A percentile compares a stretch with the other conserved stretches of the same genome.
Evolutionary conservation across 1,140 invertebrate species (phyloP).

Genomic region (Caenorhabditis brenneri): DNA sequence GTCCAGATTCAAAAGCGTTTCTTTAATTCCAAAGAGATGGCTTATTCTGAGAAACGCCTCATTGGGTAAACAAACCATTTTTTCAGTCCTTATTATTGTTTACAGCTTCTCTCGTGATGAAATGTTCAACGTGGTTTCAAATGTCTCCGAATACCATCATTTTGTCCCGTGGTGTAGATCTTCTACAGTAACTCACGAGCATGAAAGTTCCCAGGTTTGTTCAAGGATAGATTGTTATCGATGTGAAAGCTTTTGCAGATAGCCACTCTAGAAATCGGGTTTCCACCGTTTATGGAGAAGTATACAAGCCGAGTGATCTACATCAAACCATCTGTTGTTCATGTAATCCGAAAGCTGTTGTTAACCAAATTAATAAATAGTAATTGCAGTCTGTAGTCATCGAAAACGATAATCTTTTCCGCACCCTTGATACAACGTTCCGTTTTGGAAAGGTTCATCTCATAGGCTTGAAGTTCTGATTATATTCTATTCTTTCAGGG

Average conservation of each 20-base stretch:
- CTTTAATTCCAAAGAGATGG: constrained; percentile 13
- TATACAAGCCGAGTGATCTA: constrained; percentile 23
- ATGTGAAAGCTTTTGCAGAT: not conserved
- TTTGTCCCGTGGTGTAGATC: constrained; percentile 18
- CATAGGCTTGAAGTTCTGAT: not conserved
- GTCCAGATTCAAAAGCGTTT: not conserved
- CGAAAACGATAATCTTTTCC: constrained; percentile 17
- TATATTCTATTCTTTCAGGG: not conserved
- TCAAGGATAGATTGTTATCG: too few relatives aligned
- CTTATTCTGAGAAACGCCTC: constrained; percentile 13
- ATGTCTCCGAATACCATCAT: constrained; percentile 7
- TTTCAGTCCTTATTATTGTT: not conserved
- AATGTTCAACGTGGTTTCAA: constrained; percentile 17
- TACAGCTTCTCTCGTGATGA: not conserved
- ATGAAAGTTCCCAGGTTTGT: constrained; percentile 18
- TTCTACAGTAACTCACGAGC: not conserved
- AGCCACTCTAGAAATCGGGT: not conserved
- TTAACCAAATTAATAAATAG: too few relatives aligned
- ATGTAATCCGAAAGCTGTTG: not conserved
- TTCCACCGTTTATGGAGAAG: not conserved
- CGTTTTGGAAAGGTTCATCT: constrained; percentile 3
- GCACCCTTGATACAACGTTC: constrained; percentile 1
- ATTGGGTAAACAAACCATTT: not conserved
- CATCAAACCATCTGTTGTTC: constrained; percentile 19
- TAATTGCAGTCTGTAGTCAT: constrained; percentile 25